phyloP scores from a whole-genome alignment of 2,888 invertebrate species.

The Eumacrocentrus americanus region DNA sequence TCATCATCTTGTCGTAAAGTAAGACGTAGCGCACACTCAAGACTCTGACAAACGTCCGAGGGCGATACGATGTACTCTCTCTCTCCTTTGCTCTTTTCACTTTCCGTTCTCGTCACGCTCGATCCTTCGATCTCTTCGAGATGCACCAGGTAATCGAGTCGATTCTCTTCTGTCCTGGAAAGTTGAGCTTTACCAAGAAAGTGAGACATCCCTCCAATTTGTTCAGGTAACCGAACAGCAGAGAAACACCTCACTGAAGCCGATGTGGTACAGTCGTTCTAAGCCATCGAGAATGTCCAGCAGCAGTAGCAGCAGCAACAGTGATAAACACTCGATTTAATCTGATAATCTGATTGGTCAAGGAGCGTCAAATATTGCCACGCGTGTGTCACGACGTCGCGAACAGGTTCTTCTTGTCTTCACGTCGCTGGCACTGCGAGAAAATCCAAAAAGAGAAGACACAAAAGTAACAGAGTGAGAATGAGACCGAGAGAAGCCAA shows the following conservation, averaged over 20 bases:
- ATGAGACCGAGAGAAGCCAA: neutral
- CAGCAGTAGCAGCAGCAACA: constrained; percentile 19
- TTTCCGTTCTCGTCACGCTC: constrained; percentile 2
- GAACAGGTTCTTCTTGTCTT: constrained; percentile 42
- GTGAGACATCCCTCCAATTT: neutral
- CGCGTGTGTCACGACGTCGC: constrained; percentile 43
- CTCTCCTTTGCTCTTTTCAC: neutral
- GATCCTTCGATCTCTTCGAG: too few relatives aligned
- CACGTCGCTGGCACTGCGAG: constrained; percentile 20
- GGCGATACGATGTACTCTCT: neutral
- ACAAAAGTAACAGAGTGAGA: too few relatives aligned
- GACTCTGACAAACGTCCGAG: neutral
- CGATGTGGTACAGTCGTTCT: neutral
- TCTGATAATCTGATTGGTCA: constrained; percentile 57
- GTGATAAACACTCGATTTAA: constrained; percentile 40
- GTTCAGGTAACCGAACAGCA: neutral
- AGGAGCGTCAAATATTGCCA: constrained; percentile 56
- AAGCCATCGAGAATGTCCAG: neutral
- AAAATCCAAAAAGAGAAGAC: neutral
- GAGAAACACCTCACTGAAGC: neutral
- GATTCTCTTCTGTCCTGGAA: neutral
- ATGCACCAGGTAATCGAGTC: neutral
- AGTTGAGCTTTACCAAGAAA: neutral
- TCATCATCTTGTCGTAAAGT: constrained; percentile 1
- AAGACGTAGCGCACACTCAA: neutral